phyloP scores from a whole-genome alignment of 2,888 invertebrate genomes.

The Troilus luridus region DNA sequence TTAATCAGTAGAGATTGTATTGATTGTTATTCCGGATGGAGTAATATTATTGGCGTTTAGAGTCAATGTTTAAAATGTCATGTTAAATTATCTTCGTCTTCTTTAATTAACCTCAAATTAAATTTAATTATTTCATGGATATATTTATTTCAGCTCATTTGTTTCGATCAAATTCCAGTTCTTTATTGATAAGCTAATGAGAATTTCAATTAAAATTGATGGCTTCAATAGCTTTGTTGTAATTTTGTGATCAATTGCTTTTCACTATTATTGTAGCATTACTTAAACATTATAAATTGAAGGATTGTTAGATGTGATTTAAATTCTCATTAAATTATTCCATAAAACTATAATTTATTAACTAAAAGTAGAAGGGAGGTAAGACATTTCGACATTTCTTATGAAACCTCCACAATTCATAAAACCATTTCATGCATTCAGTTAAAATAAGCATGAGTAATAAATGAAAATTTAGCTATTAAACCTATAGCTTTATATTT shows the following conservation, averaged over 20 bases:
- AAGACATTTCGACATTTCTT: no score
- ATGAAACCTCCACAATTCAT: no score
- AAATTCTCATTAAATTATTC: background rate
- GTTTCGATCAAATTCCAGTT: background rate
- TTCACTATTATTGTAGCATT: background rate
- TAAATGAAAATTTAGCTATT: no score
- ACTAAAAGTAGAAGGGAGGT: no score
- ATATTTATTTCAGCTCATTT: background rate
- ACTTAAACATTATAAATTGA: background rate
- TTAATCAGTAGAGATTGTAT: background rate
- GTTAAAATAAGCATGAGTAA: no score
- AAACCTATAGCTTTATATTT: no score
- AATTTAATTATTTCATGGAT: no score
- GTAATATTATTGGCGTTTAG: background rate
- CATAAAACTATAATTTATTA: background rate
- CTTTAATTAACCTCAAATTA: background rate
- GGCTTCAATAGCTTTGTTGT: background rate
- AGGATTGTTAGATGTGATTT: background rate
- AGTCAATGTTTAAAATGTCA: no score
- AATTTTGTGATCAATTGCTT: background rate
- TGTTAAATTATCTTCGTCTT: no score
- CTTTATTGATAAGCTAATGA: background rate
- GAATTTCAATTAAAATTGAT: background rate
- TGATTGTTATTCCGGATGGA: background rate
- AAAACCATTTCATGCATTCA: no score